Percentiles rank a stretch among this genome's conserved stretches.
phyloP scores from a whole-genome alignment of 2,888 invertebrate species.

The Chrysopilus asiliformis region DNA sequence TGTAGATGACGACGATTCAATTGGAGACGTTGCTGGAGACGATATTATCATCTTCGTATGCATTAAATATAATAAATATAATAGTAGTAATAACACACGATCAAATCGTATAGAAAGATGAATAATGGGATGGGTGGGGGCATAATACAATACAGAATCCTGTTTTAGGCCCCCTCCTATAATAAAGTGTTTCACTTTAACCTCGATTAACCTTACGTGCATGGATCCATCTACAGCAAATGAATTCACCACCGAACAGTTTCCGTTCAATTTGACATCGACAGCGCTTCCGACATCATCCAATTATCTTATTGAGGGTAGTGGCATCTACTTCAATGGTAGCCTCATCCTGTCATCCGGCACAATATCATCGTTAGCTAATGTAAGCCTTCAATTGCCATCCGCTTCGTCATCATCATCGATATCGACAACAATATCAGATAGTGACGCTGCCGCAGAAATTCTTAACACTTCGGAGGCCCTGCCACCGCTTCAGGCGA shows the following conservation, averaged over 20 bases:
- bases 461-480: slow-evolving; percentile 4
- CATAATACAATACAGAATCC: slow-evolving; percentile 9
- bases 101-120: no score
- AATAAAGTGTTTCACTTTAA: no score
- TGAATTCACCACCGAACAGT: slow-evolving; percentile 12
- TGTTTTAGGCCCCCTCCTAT: slow-evolving; percentile 6
- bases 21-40: no score
- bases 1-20: no score
- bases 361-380: not conserved
- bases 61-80: no score
- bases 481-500: slow-evolving; percentile 36
- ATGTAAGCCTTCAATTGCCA: not conserved
- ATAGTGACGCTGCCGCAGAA: slow-evolving; percentile 5
- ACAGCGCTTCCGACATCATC: slow-evolving; percentile 4
- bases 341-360: slow-evolving; percentile 7
- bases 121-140: slow-evolving; percentile 15
- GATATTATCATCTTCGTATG: no score
- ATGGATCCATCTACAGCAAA: slow-evolving; percentile 16
- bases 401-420: slow-evolving; percentile 5
- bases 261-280: slow-evolving; percentile 11
- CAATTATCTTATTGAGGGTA: slow-evolving; percentile 8
- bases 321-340: slow-evolving; percentile 8
- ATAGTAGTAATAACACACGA: no score
- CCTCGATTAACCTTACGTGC: slow-evolving; percentile 12
- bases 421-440: not conserved